These are phyloP conservation scores for Eupeodes corollae DNA, from an alignment of 1,140 invertebrate genomes.

Conservation along the genomic window DNA sequence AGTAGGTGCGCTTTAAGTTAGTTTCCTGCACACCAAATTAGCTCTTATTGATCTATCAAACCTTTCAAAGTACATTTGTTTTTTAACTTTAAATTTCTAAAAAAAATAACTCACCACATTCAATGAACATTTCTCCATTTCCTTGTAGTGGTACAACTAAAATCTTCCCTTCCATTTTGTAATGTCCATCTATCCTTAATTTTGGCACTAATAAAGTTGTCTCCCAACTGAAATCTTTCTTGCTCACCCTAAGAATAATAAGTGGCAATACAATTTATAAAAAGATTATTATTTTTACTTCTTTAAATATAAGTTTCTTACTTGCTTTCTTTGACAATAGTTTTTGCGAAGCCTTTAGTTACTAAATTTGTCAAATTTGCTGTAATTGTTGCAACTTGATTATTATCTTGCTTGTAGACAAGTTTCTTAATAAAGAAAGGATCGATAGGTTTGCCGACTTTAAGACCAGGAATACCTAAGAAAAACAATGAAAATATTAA, in stretches of 20 bases:
- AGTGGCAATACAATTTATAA: no score
- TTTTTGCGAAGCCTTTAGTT: conserved; percentile 46
- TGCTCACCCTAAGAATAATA: conserved; percentile 49
- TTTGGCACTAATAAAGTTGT: conserved; percentile 49
- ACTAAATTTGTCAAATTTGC: conserved; percentile 50
- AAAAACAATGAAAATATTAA: not conserved
- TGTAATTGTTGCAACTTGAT: conserved; percentile 52
- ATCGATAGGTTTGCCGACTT: conserved; percentile 13
- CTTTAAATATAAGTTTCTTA: conserved; percentile 5
- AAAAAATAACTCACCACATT: conserved; percentile 45
- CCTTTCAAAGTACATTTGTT: no score
- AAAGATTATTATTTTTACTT: no score
- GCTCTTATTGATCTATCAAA: no score
- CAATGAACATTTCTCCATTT: conserved; percentile 53
- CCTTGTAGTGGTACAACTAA: conserved; percentile 57
- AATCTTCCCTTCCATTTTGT: conserved; percentile 55
- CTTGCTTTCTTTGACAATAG: conserved; percentile 47
- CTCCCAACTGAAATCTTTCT: conserved; percentile 51
- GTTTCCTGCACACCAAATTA: no score
- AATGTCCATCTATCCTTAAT: conserved; percentile 54
- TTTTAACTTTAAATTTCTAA: no score
- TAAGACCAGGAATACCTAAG: conserved; percentile 20
- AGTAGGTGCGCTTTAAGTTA: no score
- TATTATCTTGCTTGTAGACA: conserved; percentile 29
- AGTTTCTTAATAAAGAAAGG: conserved; percentile 22